Evolutionary conservation across 1,140 invertebrate genomes (phyloP).

Genomic region (Ips typographus): DNA sequence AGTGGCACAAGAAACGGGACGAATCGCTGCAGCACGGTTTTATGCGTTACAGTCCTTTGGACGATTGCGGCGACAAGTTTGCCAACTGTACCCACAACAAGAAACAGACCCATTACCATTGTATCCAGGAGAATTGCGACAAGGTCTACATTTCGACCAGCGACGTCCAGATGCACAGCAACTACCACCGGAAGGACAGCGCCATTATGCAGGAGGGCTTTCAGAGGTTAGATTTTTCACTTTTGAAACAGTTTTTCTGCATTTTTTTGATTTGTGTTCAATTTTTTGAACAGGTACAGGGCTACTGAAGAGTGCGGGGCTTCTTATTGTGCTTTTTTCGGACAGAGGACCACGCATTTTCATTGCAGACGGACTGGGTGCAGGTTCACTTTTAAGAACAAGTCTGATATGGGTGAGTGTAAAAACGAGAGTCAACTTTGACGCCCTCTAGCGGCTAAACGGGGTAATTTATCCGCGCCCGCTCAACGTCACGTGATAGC

Average conservation of each 20-base stretch:
- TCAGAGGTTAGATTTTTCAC: constrained; percentile 34
- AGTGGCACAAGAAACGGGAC: constrained; percentile 99
- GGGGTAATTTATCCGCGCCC: too few relatives aligned
- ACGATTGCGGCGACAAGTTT: constrained; percentile 72
- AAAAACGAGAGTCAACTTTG: too few relatives aligned
- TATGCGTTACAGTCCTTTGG: constrained; percentile 77
- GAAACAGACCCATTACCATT: constrained; percentile 98
- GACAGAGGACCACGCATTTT: constrained; percentile 97
- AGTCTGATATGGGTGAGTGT: constrained; percentile 95
- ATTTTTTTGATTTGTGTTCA: constrained; percentile 59
- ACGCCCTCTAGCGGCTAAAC: too few relatives aligned
- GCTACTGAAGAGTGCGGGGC: constrained; percentile 90
- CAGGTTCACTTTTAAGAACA: constrained; percentile 97
- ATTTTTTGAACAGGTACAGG: constrained; percentile 54
- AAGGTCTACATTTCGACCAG: constrained; percentile 98
- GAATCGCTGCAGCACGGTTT: constrained; percentile 96
- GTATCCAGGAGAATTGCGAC: constrained; percentile 93
- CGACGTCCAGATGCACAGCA: constrained; percentile 99
- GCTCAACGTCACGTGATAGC: too few relatives aligned
- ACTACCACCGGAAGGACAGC: constrained; percentile 96
- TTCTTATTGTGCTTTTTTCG: constrained; percentile 85
- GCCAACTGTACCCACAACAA: constrained; percentile 84
- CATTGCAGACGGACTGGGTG: constrained; percentile 90
- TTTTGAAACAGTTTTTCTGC: constrained; percentile 30
- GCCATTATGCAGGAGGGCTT: constrained; percentile 96